Evolutionary conservation across 2,113 vertebrate species (phyloP), one percentile per base, ranked within the genome.

Genomic region (Trochalopteron elliotii): DNA sequence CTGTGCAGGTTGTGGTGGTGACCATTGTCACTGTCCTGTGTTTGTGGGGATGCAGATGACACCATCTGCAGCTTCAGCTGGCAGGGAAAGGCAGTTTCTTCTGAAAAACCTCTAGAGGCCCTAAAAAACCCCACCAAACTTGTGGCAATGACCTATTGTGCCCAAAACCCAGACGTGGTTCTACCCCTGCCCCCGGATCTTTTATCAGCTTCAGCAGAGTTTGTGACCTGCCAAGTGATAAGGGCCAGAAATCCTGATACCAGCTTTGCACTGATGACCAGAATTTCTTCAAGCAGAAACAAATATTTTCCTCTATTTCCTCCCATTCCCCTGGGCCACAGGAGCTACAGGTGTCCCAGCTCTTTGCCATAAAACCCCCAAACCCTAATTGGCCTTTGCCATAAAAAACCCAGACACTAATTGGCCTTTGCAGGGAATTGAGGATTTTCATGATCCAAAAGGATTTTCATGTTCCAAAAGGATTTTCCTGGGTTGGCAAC

Each of bases 401-500:
- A 30, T 28, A 35, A 44, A 64, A 45, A 10, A 0, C 24, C 10
- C 35, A 31, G 10, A 1, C 0, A 10, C 11, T 40, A 28, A 1
- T 0, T 5, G 12, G 9, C 10, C 2, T 64, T 52, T 42, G 18
- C 53, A 64, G 21, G 6, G 30, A 88, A 39, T 6, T 7, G 23
- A n/a, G 24, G 65, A 15, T 49, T 70, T 70, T 33, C 22, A n/a
- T 4, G 11, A 44, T 30, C 53, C 57, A 27, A 21, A n/a, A 10
- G 8, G 3, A 18, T 57, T 47, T 84, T 44, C n/a, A 37, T 3
- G 15, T 40, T n/a, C 53, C 53, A 31, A 16, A 35, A 10, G 7
- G 2, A 15, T 57, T 47, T 84, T 44, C 28, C 30, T 1, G 6
- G 7, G 7, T 4, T 70, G 56, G n/a, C 55, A 65, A 12, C n/a